These are phyloP conservation scores for Donacobius atricapilla DNA, from an alignment of 2,113 vertebrate species.

Conservation along the genomic window DNA sequence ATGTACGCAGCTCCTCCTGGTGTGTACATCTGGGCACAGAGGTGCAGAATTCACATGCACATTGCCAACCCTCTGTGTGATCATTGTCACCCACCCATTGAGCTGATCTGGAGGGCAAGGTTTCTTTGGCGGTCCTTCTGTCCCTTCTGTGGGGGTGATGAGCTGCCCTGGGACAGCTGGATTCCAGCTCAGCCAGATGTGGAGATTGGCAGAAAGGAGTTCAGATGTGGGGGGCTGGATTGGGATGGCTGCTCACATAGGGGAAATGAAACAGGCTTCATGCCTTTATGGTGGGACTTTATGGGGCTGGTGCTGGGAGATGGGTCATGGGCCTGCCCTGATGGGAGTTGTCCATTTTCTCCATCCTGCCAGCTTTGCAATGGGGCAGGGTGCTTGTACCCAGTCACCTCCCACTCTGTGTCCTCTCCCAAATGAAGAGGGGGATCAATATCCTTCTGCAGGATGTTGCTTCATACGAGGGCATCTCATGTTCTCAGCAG, in stretches of 20 bases:
- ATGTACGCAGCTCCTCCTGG: not conserved
- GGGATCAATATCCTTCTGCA: rapidly evolving
- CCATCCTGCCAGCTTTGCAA: not conserved
- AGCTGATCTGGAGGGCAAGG: not conserved
- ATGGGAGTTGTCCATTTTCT: not conserved
- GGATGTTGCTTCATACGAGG: not conserved
- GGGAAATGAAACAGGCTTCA: not conserved
- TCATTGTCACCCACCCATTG: not conserved
- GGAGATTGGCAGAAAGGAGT: not conserved
- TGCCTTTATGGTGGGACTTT: not conserved
- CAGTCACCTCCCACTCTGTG: rapidly evolving
- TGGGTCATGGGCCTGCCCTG: not conserved
- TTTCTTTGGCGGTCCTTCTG: not conserved
- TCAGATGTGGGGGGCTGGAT: not conserved
- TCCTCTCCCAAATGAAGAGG: not conserved
- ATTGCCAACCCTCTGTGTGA: not conserved
- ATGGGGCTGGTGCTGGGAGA: not conserved
- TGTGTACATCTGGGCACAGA: not conserved
- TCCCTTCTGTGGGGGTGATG: not conserved
- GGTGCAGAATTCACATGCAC: not conserved
- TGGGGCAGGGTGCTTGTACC: not conserved
- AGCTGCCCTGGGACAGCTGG: not conserved
- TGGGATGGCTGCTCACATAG: not conserved
- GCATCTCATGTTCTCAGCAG: not conserved
- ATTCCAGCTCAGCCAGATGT: not conserved